Evolutionary conservation across 2,113 vertebrate genomes (phyloP), one percentile per base, ranked within the genome.

Genomic region (Dipodomys stephensi): DNA sequence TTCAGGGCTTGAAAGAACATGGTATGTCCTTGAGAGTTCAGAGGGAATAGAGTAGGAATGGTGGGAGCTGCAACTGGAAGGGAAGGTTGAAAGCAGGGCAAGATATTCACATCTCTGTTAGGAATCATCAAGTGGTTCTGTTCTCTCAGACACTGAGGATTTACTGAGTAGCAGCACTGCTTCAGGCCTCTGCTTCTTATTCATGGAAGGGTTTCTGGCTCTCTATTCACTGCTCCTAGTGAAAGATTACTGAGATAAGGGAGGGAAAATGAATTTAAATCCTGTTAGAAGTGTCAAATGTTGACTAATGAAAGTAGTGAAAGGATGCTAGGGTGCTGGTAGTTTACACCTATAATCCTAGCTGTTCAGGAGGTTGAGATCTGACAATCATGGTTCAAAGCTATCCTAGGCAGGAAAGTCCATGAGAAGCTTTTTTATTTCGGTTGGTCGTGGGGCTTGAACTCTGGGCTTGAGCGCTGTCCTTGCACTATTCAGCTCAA

Each of bases 231-330:
- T 87, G 2, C 86, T 74, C 4, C n/a, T 95, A 46, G 57, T 83
- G 30, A 71, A 49, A 87, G 57, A 71, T 53, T 23, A 49, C 44
- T n/a, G 1, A 67, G 46, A 57, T 30, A 78, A 16, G 57, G 90
- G 82, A 80, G 25, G 60, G 60, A 28, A 93, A 91, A 76, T 74
- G 71, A 82, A 89, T 79, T 88, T 16, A 79, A 57, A 76, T 89
- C 62, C 19, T 60, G 22, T 91, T 64, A 88, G 57, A 94, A 44
- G 32, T 74, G 16, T 87, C 39, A 81, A 19, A 39, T 92, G 10
- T 90, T 94, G 86, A 84, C 78, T 94, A 84, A 76, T 71, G 23
- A 64, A 76, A 68, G 27, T 82, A 7, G n/a, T 85, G 22, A 78
- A 84, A 64, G 39, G 39, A 39, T 39, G 39, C 39, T 3, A 39